A percentile compares a stretch with the other conserved stretches of the same genome.
Evolutionary conservation across 1,140 invertebrate species (phyloP).

Genomic region (Cydia splendana): DNA sequence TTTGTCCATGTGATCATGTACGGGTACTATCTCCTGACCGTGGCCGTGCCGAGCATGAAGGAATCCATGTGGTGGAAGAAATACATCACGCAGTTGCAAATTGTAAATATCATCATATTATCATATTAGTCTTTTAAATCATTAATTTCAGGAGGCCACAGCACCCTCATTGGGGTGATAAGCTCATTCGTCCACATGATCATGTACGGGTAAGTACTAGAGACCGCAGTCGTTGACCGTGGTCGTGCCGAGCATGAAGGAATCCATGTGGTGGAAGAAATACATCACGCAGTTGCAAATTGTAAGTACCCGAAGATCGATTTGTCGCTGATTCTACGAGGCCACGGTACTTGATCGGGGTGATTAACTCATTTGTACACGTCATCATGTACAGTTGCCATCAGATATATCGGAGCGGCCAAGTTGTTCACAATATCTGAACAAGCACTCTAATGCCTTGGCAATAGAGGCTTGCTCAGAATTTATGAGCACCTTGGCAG

Average conservation of each 20-base stretch:
- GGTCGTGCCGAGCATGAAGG: slow-evolving; percentile 80
- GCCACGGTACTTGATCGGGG: slow-evolving; percentile 81
- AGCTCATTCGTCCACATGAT: slow-evolving; percentile 89
- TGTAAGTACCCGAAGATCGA: too few species aligned
- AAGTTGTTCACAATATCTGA: too few species aligned
- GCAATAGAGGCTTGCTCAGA: too few species aligned
- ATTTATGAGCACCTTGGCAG: too few species aligned
- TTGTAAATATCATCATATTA: slow-evolving; percentile 76
- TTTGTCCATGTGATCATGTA: slow-evolving; percentile 92
- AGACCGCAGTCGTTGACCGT: too few species aligned
- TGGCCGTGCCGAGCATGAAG: slow-evolving; percentile 80
- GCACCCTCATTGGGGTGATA: slow-evolving; percentile 81
- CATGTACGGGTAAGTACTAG: slow-evolving; percentile 93
- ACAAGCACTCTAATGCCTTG: too few species aligned
- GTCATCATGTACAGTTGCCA: slow-evolving; percentile 92
- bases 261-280: slow-evolving; percentile 86
- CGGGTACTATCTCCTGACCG: slow-evolving; percentile 85
- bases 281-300: slow-evolving; percentile 87
- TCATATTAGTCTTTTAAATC: slow-evolving; percentile 15
- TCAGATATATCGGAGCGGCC: too few species aligned
- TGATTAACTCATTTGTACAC: slow-evolving; percentile 88
- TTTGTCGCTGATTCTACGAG: too few species aligned
- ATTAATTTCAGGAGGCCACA: slow-evolving; percentile 82
- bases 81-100: slow-evolving; percentile 86
- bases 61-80: slow-evolving; percentile 86